Base-by-base conservation (phyloP, 2,888 invertebrate species). In the Byasa hedistus region DNA sequence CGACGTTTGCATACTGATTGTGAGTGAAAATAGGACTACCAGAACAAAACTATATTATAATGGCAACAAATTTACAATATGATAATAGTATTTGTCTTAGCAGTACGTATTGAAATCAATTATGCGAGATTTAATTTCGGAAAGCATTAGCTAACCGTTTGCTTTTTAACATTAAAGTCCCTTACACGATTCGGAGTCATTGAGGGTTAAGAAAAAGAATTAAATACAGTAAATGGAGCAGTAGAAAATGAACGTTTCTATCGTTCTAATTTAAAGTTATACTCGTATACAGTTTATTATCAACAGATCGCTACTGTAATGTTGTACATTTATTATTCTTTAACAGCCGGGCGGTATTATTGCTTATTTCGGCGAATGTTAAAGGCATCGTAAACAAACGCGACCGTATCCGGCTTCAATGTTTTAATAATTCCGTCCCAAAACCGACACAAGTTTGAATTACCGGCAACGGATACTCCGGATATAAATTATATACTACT, bases 401-500 rank as follows among this genome's bases (percentile, higher is more conserved):
- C 57, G 64, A 52, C 21, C 23, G 66, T 70, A 73, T 71, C 71
- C 68, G 63, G 64, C 52, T 58, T 61, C 48, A 21, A 27, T 64
- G 56, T 64, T 62, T 68, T 68, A 66, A 66, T 68, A 69, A 69
- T 68, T 66, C 66, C 61, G 27, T 36, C 22, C 21, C 48, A 61
- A 64, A 57, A 67, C 65, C 68, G 66, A 57, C 68, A 70, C 70
- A 70, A 70, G 68, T 72, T 73, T 69, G 70, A 72, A 74, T 72
- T 73, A 77, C 70, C 64, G 67, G 59, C 51, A 68, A 71, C 69
- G 73, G 71, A 69, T 75, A 74, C 72, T 74, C 73, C 71, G 68
- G 69, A 71, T 70, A 74, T 79, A 76, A 79, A 77, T 77, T 78
- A 77, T 70, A 69, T 66, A 69, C 69, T 65, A 64, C 64, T 62